phyloP scores from a whole-genome alignment of 1,140 invertebrate genomes.

The Cyclina sinensis region DNA sequence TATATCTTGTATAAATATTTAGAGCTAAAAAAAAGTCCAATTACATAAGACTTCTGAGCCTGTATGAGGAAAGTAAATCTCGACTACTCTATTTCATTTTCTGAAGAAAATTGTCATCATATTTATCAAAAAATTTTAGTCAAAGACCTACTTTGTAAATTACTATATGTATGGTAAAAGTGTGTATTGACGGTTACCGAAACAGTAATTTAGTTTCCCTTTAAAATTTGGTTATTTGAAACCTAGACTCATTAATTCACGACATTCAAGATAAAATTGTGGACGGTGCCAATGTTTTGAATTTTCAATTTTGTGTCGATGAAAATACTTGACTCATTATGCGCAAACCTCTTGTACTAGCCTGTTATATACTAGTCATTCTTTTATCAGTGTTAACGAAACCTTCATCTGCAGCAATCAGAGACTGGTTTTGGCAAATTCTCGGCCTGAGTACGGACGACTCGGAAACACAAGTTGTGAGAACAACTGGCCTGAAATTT shows the following conservation, averaged over 20 bases:
- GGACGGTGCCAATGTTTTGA: slow-evolving; percentile 42
- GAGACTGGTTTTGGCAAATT: slow-evolving; percentile 78
- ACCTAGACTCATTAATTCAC: background rate
- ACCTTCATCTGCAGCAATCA: background rate
- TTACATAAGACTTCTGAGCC: too few species aligned
- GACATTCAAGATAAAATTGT: background rate
- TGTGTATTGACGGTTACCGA: too few species aligned
- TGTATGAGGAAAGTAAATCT: too few species aligned
- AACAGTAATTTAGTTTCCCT: too few species aligned
- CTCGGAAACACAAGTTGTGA: background rate
- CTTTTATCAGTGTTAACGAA: background rate
- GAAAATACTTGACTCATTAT: background rate
- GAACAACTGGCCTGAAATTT: slow-evolving; percentile 83
- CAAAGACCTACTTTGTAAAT: too few species aligned
- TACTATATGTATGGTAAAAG: too few species aligned
- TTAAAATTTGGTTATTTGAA: too few species aligned
- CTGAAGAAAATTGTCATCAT: too few species aligned
- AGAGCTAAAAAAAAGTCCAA: too few species aligned
- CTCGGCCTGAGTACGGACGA: slow-evolving; percentile 35
- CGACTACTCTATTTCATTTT: too few species aligned
- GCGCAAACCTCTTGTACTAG: background rate
- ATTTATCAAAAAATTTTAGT: too few species aligned
- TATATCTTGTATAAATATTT: too few species aligned
- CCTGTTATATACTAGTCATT: background rate
- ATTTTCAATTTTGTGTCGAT: background rate